Base-by-base conservation (phyloP, 2,888 invertebrate genomes). In the Nemoura dubitans region DNA sequence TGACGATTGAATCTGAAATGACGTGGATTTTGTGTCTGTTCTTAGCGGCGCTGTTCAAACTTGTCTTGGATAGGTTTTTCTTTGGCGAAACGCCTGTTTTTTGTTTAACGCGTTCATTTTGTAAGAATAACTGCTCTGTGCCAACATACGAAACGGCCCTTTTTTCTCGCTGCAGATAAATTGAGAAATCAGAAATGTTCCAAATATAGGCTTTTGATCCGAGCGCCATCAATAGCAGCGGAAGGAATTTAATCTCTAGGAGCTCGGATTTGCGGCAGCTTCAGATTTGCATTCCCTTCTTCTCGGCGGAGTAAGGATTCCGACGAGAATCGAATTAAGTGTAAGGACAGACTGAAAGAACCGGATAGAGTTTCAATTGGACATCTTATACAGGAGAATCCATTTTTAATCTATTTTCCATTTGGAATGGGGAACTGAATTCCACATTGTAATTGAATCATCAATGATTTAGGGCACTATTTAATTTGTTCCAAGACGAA, bases 241-340 rank as follows among this genome's bases (percentile, higher is more conserved):
- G 43, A 83, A 83, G 86, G 86, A 86, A 86, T 86, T 86, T 86
- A 86, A 86, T 85, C 76, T 85, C 29, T n/a, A 28, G 85, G 36
- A 82, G 30, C 25, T 42, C 26, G 86, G 86, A 86, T 86, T 86
- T 36, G 86, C 29, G 80, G 86, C 80, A 43, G 30, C 36, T 36
- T n/a, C 86, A 76, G 86, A 86, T 86, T 86, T 86, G 80, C 86
- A 86, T 86, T 83, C 42, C 42, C 14, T 26, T 43, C 36, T 26
- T 83, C 36, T 83, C 83, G 29, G 21, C 36, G 78, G 59, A 59
- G 21, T 59, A 59, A 59, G 21, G 59, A 59, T 59, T 59, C 59
- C 59, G 59, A 59, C 59, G 10, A 21, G 59, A 59, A 59, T 59
- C 59, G 59, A 59, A 59, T 59, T 59, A 59, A n/a, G n/a, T 36